These are phyloP conservation scores for Sinella curviseta DNA, from an alignment of 1,140 invertebrate species.

Conservation along the genomic window DNA sequence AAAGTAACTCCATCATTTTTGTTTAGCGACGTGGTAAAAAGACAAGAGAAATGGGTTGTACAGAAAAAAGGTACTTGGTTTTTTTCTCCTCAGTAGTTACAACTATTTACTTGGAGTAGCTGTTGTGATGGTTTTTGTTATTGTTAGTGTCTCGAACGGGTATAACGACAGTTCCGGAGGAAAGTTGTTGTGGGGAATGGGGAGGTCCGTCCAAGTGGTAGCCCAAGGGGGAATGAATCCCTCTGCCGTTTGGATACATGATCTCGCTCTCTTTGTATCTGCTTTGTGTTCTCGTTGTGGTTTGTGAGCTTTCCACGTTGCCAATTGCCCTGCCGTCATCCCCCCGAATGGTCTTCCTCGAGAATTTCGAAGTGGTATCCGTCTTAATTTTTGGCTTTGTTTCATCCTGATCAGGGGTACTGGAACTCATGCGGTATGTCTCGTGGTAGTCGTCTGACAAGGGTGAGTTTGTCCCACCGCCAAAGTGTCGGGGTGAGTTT, in stretches of 20 bases:
- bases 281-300: conserved; percentile 67
- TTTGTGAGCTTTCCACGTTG: conserved; percentile 68
- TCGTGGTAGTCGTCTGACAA: conserved; percentile 67
- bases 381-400: conserved; percentile 63
- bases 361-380: conserved; percentile 67
- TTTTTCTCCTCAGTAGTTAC: too few species aligned
- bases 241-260: conserved; percentile 47
- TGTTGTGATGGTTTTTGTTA: conserved; percentile 6
- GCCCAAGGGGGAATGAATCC: conserved; percentile 39
- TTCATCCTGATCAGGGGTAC: conserved; percentile 59
- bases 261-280: conserved; percentile 50
- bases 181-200: conserved; percentile 32
- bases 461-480: conserved; percentile 43
- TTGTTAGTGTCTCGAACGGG: conserved; percentile 47
- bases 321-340: conserved; percentile 64
- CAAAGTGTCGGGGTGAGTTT: conserved; percentile 52
- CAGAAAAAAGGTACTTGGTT: too few species aligned
- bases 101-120: too few species aligned
- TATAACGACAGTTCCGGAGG: conserved; percentile 46
- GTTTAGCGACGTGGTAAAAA: too few species aligned
- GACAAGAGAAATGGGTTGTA: too few species aligned
- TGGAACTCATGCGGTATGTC: conserved; percentile 66
- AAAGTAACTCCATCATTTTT: too few species aligned
- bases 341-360: conserved; percentile 65
- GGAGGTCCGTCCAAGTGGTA: neutral